phyloP scores from a whole-genome alignment of 2,113 vertebrate species.

The Tyto alba region DNA sequence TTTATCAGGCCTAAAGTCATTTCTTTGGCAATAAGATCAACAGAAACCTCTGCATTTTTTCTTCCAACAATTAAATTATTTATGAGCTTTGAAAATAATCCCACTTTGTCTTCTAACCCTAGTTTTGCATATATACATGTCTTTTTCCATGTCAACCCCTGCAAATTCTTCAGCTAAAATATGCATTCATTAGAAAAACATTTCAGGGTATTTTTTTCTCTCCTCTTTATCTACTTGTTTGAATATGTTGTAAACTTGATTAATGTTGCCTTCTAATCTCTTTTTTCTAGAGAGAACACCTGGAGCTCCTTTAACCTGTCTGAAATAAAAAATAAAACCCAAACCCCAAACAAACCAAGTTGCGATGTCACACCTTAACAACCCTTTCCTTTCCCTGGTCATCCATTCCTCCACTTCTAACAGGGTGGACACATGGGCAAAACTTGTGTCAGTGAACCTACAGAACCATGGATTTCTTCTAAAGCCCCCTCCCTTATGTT shows the following conservation, averaged over 20 bases:
- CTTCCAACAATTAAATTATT: conserved; percentile 46
- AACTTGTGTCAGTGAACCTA: neutral
- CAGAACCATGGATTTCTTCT: neutral
- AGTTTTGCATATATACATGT: conserved; percentile 46
- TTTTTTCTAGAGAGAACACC: conserved; percentile 63
- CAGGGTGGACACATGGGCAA: neutral
- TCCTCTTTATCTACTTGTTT: conserved; percentile 58
- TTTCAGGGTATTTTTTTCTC: conserved; percentile 25
- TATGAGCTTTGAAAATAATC: conserved; percentile 52
- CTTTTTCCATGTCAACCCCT: neutral
- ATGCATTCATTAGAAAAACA: conserved; percentile 55
- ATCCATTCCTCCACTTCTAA: neutral
- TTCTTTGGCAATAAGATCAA: conserved; percentile 13
- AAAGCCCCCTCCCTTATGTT: neutral
- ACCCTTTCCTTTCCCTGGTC: neutral
- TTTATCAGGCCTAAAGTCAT: conserved; percentile 20
- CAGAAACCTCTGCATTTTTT: conserved; percentile 20
- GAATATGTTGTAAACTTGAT: conserved; percentile 66
- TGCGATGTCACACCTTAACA: neutral
- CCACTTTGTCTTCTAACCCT: conserved; percentile 38
- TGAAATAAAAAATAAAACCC: conserved; percentile 12
- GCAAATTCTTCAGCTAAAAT: conserved; percentile 44
- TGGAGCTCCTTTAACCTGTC: conserved; percentile 60
- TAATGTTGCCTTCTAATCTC: conserved; percentile 69
- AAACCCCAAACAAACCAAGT: neutral